Evolutionary conservation across 2,797 vertebrate genomes (phyloP), one percentile per base, ranked within the genome.

Genomic region (Phrynocephalus vlangalii): DNA sequence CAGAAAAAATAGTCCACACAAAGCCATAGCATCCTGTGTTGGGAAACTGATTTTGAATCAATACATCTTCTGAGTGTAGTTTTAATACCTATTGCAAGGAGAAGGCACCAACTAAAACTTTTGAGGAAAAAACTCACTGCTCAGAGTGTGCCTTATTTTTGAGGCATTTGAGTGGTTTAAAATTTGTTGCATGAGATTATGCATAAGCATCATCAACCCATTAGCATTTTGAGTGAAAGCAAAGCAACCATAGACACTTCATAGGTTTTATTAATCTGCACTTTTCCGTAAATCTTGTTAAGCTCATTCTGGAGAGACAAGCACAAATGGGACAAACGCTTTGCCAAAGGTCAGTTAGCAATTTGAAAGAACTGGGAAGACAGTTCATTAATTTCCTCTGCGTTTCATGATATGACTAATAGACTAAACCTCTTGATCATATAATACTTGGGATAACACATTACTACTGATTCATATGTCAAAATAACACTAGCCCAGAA

Each of bases 381-480:
- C 84, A 89, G 87, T 56, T 71, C 28, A 66, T 70, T 80, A 88
- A 87, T 92, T 91, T 82, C 56, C 38, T 87, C 92, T 92, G 72
- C 79, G 0, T 0, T 89, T 44, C 88, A 66, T 82, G 73, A 66
- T 90, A 15, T 85, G 63, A 88, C 63, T 56, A 89, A 76, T 84
- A 79, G 26, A 86, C 38, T 89, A 93, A 66, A 85, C 66, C 87
- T 85, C 84, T 92, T 94, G 84, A 80, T 89, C 91, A 92, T 33
- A 86, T n/a, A 91, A 83, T 73, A 90, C 87, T 79, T 89, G 86
- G 66, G 26, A 93, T 79, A 95, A 92, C 84, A 92, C 87, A 90
- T 91, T 93, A 86, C 38, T 92, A 80, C 83, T 85, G 33, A 88
- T 77, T 3, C 16, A 79, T 77, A 88, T 28, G 33, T 24, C 68